phyloP scores from a whole-genome alignment of 2,888 invertebrate species.

The Polydrusus tereticollis region DNA sequence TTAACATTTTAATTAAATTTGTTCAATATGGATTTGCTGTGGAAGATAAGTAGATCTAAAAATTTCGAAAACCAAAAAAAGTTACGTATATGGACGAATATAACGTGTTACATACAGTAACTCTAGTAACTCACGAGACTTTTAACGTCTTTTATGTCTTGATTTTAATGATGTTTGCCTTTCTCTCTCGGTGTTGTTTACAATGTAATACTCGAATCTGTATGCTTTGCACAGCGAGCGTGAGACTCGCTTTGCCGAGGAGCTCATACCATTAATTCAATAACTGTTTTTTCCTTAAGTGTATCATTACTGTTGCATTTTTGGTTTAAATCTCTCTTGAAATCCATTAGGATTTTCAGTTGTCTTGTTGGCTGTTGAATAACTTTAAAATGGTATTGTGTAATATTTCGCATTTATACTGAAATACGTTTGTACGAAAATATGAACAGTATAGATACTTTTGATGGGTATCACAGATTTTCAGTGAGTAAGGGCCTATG shows the following conservation, averaged over 20 bases:
- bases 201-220: slow-evolving; percentile 35
- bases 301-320: slow-evolving; percentile 19
- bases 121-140: slow-evolving; percentile 45
- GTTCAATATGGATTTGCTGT: no score
- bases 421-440: no score
- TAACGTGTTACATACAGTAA: slow-evolving; percentile 45
- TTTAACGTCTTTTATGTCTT: slow-evolving; percentile 45
- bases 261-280: slow-evolving; percentile 32
- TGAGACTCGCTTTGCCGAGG: slow-evolving; percentile 15
- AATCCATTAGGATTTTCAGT: background rate
- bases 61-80: no score
- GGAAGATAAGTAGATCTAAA: no score
- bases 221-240: slow-evolving; percentile 24
- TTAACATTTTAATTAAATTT: no score
- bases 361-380: background rate
- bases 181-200: slow-evolving; percentile 41
- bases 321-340: background rate
- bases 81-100: no score
- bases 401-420: background rate
- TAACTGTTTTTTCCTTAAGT: slow-evolving; percentile 25
- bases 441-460: no score
- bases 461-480: no score
- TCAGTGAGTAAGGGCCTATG: no score
- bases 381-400: background rate
- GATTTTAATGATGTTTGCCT: slow-evolving; percentile 49